These are phyloP conservation scores for Perizoma affinitatum DNA, from an alignment of 2,888 invertebrate genomes.

Conservation along the genomic window DNA sequence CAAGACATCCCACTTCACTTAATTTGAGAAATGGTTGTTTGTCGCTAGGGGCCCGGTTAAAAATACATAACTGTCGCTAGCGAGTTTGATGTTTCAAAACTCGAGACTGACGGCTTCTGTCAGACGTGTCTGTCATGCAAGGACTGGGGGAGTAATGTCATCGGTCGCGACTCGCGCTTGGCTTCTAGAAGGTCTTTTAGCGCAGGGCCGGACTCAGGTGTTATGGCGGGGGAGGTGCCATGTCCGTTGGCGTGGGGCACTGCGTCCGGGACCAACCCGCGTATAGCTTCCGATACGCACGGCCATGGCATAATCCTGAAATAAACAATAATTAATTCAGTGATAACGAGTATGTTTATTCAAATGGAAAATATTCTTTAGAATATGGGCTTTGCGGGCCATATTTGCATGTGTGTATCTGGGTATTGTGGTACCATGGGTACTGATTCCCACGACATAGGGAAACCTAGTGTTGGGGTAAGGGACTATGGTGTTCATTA, in stretches of 20 bases:
- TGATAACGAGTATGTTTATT: no score
- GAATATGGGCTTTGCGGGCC: no score
- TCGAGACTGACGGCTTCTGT: conserved; percentile 23
- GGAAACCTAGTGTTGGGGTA: no score
- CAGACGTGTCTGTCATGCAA: conserved; percentile 65
- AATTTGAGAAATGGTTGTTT: no score
- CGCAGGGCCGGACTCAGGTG: conserved; percentile 21
- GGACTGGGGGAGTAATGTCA: conserved; percentile 67
- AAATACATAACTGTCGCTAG: conserved; percentile 15
- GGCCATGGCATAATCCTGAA: conserved; percentile 90
- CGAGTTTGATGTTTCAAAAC: conserved; percentile 7
- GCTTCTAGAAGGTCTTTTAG: conserved; percentile 25
- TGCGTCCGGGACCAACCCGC: conserved; percentile 87
- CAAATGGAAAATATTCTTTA: no score
- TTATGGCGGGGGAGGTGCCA: conserved; percentile 21
- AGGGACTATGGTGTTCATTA: no score
- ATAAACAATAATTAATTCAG: conserved; percentile 26
- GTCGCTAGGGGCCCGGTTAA: conserved; percentile 11
- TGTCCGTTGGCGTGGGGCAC: conserved; percentile 66
- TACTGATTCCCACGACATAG: no score
- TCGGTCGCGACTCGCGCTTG: conserved; percentile 60
- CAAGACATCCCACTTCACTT: no score
- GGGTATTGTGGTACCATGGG: no score
- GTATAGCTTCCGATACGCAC: conserved; percentile 86
- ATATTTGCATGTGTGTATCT: no score